Conservation (phyloP, 2,888 invertebrate genomes). For the Sinhomidia bicolor region DNA sequence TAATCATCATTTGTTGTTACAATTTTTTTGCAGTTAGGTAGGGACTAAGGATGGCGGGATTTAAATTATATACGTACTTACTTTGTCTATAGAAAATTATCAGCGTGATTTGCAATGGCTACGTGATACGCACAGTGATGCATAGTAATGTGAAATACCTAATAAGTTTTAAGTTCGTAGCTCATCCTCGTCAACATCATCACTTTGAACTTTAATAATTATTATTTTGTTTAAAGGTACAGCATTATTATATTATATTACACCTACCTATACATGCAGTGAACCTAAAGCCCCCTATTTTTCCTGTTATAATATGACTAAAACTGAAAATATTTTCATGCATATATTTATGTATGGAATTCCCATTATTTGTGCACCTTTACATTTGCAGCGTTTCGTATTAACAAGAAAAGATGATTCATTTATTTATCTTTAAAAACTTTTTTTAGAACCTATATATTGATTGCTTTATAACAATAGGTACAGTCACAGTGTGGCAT, state of each 20-base stretch:
- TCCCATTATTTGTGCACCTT: neutral
- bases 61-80: neutral
- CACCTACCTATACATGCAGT: no score
- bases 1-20: neutral
- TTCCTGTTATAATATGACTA: slow-evolving; percentile 27
- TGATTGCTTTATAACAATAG: no score
- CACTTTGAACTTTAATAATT: neutral
- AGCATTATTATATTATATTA: no score
- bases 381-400: no score
- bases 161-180: slow-evolving; percentile 13
- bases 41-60: neutral
- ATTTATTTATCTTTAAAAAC: no score
- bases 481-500: no score
- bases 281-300: no score
- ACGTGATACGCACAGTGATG: slow-evolving; percentile 24
- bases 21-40: slow-evolving; percentile 4
- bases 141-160: slow-evolving; percentile 21
- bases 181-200: neutral
- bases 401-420: no score
- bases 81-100: neutral
- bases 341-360: neutral
- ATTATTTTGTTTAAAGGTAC: no score
- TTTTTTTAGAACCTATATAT: no score
- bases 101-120: slow-evolving; percentile 3
- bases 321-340: neutral